Percentiles rank a stretch among this genome's conserved stretches.
phyloP scores from a whole-genome alignment of 2,888 invertebrate genomes.

The Dynastes grantii region DNA sequence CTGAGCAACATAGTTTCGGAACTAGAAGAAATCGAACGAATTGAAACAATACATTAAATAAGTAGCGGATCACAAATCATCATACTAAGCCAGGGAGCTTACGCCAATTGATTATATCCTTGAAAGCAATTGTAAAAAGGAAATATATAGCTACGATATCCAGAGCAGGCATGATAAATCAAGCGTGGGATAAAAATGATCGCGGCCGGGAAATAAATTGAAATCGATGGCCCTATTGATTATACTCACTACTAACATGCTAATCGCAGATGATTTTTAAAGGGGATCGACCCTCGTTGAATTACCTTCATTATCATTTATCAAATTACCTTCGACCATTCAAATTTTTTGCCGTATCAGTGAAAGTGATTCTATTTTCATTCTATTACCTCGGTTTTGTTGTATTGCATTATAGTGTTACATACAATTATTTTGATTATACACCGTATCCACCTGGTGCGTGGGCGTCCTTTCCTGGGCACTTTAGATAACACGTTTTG shows the following conservation, averaged over 20 bases:
- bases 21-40: background rate
- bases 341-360: slow-evolving; percentile 3
- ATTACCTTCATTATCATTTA: slow-evolving; percentile 49
- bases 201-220: slow-evolving; percentile 65
- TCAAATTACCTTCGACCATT: slow-evolving; percentile 30
- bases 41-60: slow-evolving; percentile 51
- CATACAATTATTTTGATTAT: too few relatives aligned
- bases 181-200: slow-evolving; percentile 66
- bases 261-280: slow-evolving; percentile 56
- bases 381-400: background rate
- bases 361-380: slow-evolving; percentile 1
- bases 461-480: too few relatives aligned
- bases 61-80: slow-evolving; percentile 59
- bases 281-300: slow-evolving; percentile 41
- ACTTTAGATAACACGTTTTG: too few relatives aligned
- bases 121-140: slow-evolving; percentile 65
- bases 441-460: too few relatives aligned
- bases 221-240: slow-evolving; percentile 64
- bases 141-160: slow-evolving; percentile 64
- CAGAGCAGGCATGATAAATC: slow-evolving; percentile 65
- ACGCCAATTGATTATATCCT: slow-evolving; percentile 62
- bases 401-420: background rate
- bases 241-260: slow-evolving; percentile 63
- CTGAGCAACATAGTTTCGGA: background rate
- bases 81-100: slow-evolving; percentile 58